Conservation (phyloP, 2,797 vertebrate species). For the Kryptopterus vitreolus region DNA sequence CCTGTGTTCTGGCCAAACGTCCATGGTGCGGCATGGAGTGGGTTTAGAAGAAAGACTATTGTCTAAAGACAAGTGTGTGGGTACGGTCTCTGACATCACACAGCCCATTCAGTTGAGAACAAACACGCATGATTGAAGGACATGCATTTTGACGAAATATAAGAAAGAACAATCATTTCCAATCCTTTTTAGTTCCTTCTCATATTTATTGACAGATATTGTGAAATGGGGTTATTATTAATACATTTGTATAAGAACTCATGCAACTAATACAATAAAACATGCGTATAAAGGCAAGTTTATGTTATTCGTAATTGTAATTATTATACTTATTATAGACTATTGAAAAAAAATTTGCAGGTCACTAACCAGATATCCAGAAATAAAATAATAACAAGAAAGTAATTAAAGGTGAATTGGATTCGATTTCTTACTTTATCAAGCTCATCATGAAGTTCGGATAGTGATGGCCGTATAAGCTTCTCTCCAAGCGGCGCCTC, state of each 20-base stretch:
- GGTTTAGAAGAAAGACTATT: slow-evolving; percentile 56
- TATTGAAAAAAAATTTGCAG: not conserved
- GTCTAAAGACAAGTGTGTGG: slow-evolving; percentile 57
- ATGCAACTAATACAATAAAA: not conserved
- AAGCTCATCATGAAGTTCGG: slow-evolving; percentile 92
- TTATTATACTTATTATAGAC: too few species aligned
- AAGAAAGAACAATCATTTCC: not conserved
- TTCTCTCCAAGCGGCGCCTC: slow-evolving; percentile 91
- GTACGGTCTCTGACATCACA: slow-evolving; percentile 63
- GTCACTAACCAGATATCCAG: not conserved
- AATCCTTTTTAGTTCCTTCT: not conserved
- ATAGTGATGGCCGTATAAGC: slow-evolving; percentile 85
- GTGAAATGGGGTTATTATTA: not conserved
- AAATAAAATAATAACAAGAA: not conserved
- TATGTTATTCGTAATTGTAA: too few species aligned
- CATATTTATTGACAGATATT: not conserved
- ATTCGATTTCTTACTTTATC: slow-evolving; percentile 80
- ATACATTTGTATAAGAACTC: not conserved
- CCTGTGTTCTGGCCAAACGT: slow-evolving; percentile 48
- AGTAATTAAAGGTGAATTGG: not conserved
- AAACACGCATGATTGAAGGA: slow-evolving; percentile 20
- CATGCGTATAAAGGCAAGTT: not conserved
- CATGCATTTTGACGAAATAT: slow-evolving; percentile 14
- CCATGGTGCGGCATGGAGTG: slow-evolving; percentile 47
- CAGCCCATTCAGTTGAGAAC: slow-evolving; percentile 48